Base-by-base conservation (phyloP, 2,797 vertebrate species). In the Corythornis leucogaster region DNA sequence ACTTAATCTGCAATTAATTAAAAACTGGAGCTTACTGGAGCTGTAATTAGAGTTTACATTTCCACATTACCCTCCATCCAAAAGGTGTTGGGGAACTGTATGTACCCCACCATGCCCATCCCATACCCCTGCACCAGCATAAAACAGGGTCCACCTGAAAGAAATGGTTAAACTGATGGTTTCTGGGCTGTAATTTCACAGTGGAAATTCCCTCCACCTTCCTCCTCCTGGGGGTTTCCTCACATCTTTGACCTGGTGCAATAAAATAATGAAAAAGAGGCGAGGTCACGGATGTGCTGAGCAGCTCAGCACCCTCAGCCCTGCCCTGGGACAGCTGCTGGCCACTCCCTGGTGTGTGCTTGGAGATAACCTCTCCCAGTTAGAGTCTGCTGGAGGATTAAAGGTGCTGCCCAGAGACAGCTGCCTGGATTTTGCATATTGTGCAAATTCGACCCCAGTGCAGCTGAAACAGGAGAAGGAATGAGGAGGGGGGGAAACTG, bases 281-380 rank as follows among this genome's bases (percentile, higher is more conserved):
- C 25, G 30, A 31, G 59, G 75, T 55, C 35, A 5, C 22, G 6
- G 30, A 21, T 16, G 66, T 22, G 67, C 33, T n/a, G 2, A 22
- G 53, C 4, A 19, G 21, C 33, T 79, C 61, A 42, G 42, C 42
- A 61, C 28, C 48, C 24, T 71, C 46, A 18, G 5, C 59, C 25
- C 25, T 48, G 26, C 54, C 53, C 40, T 15, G 42, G 64, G 43
- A 64, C 62, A 81, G 50, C 25, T 35, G 48, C 55, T 17, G 40
- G 54, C 38, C 12, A 2, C 76, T 54, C 13, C 1, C 5, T 8
- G 40, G 11, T 0, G 5, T 25, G 33, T 35, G 1, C 30, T 51
- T 26, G 40, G 66, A 19, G 30, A 42, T 33, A 21, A 40, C 24
- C 51, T 7, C 16, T 10, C 51, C 31, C 15, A 2, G 16, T 15